These are phyloP conservation scores for Stigmatopora nigra DNA, from an alignment of 2,113 vertebrate genomes.

Conservation along the genomic window DNA sequence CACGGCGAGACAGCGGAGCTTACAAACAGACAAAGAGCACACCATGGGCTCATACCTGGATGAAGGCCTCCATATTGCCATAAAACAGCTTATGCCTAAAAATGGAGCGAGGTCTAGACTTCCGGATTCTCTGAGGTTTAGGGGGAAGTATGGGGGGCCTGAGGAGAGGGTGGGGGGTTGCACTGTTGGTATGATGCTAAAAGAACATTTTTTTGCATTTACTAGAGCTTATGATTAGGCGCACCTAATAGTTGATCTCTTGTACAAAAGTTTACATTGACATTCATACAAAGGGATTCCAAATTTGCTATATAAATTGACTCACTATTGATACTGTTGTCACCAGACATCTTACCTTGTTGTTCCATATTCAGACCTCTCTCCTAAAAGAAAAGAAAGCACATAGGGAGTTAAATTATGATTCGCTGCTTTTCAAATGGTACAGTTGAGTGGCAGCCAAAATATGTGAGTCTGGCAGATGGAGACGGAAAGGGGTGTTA, in stretches of 20 bases:
- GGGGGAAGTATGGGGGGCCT: constrained; percentile 94
- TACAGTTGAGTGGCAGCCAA: constrained; percentile 39
- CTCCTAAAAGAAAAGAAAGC: constrained; percentile 69
- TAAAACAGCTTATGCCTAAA: constrained; percentile 96
- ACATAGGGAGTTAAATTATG: constrained; percentile 42
- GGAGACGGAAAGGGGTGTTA: constrained; percentile 54
- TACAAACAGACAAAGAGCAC: constrained; percentile 51
- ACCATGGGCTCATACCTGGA: constrained; percentile 80
- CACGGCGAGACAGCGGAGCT: constrained; percentile 67
- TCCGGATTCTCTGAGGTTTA: constrained; percentile 95
- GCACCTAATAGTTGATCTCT: background rate
- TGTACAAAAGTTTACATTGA: background rate
- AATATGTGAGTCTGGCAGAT: constrained; percentile 47
- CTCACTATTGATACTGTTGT: constrained; percentile 35
- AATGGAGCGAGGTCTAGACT: constrained; percentile 89
- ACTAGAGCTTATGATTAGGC: too few species aligned
- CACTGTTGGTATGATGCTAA: constrained; percentile 49
- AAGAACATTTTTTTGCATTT: too few species aligned
- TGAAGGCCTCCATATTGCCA: constrained; percentile 95
- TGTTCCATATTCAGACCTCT: constrained; percentile 89
- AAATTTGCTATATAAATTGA: constrained; percentile 27
- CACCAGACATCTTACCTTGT: constrained; percentile 79
- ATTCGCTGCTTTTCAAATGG: constrained; percentile 29
- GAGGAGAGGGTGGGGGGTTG: constrained; percentile 65
- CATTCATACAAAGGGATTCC: constrained; percentile 26